Base-by-base conservation (phyloP, 2,113 vertebrate species). In the Anhinga anhinga region DNA sequence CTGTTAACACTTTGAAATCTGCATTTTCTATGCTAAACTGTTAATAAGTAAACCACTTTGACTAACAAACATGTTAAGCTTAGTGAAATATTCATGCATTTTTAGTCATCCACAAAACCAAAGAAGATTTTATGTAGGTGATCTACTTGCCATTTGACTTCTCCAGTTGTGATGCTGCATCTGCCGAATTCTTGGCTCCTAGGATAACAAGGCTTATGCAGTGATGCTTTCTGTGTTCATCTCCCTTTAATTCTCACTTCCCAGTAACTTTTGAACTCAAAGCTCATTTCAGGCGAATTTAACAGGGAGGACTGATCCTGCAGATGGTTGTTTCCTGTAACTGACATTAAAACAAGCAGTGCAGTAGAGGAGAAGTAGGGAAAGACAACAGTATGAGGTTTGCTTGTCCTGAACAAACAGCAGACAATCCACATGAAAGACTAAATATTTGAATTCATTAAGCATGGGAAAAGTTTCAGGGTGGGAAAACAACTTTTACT, bases 1-100 rank as follows among this genome's bases (percentile, higher is more conserved):
- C 18, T 89, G 53, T 44, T 79, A 87, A 72, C 45, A 18, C 55
- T 82, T 85, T 84, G 73, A 89, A 82, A 80, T 84, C 62, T 91
- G 14, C 36, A 63, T 89, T 91, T 94, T 88, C 66, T 92, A 80
- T 95, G 90, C 87, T 92, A 90, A 95, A 26, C 34, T 77, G 27
- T 80, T 95, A 93, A 81, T 93, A 94, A 96, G 38, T 80, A 71
- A 88, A 85, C 15, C 38, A 80, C 63, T 96, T 97, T 85, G 94
- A 95, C 89, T 97, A 96, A 88, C 87, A 95, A 89, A 91, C 58
- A 25, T 1, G 4, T 67, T 59, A 16, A 59, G 74, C 82, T 90
- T 88, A 90, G 82, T 91, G 61, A 88, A 86, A 73, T 90, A 90
- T 91, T 94, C 14, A 73, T 90, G 63, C 47, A 30, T 90, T 91